Base-by-base conservation (phyloP, 2,797 vertebrate genomes). In the Halcyon leucocephala region DNA sequence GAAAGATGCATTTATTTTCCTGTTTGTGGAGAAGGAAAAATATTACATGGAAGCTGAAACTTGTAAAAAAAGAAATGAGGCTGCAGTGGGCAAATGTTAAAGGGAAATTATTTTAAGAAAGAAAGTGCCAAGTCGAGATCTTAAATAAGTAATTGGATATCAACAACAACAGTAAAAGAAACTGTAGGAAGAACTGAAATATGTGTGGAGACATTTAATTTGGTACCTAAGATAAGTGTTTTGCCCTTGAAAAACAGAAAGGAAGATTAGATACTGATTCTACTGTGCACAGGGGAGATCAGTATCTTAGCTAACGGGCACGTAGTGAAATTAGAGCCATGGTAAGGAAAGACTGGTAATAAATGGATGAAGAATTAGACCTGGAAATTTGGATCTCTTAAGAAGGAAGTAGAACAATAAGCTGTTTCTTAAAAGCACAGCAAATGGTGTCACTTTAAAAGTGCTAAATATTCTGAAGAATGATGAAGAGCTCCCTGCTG, bases 351-450 rank as follows among this genome's bases (percentile, higher is more conserved):
- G 61, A 73, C 16, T 86, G 41, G 57, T 85, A 93, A 69, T 67
- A 71, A 64, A 28, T 77, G 78, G 46, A 48, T 93, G 62, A 94
- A 64, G 66, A 93, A 95, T 80, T 60, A 91, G 66, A 79, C 29
- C 33, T 82, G 28, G 21, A 84, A 89, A 84, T 92, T 51, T 67
- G 57, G 21, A 66, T 91, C 31, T 86, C 26, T 3, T 86, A 76
- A 62, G 24, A 84, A 84, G 48, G 74, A 90, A 54, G 79, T 92
- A 67, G 29, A 77, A 54, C 64, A 92, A 61, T 84, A 91, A 89
- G 17, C 44, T 82, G 71, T 42, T 91, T 95, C 41, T 24, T 89
- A 44, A 91, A 84, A 77, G 33, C n/a, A 58, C 51, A 84, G 62
- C 55, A 89, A 95, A 61, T 58, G 25, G 20, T 81, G n/a, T 85